Conservation (phyloP, 2,888 invertebrate genomes). For the Erpobdella octoculata region DNA sequence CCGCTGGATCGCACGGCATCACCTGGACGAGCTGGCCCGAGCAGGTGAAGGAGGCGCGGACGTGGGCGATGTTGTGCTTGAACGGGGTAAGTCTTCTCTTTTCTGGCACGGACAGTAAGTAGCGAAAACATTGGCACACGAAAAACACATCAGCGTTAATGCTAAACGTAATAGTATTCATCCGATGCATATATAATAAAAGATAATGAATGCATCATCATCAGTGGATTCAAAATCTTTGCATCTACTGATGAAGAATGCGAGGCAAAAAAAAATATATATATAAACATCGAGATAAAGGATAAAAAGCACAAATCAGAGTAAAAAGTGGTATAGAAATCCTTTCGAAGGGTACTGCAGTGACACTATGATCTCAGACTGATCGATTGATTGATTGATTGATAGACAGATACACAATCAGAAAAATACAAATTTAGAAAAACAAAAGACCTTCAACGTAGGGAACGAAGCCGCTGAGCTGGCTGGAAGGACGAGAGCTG, state of each 20-base stretch:
- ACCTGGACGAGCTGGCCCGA: constrained; percentile 67
- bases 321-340: too few species aligned
- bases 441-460: constrained; percentile 14
- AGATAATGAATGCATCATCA: background rate
- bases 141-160: too few species aligned
- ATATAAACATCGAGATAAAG: constrained; percentile 7
- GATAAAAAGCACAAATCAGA: constrained; percentile 32
- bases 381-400: too few species aligned
- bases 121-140: too few species aligned
- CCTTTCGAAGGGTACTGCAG: too few species aligned
- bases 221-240: background rate
- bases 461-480: constrained; percentile 28
- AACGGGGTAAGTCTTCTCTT: constrained; percentile 65
- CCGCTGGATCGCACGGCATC: constrained; percentile 69
- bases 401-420: too few species aligned
- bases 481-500: constrained; percentile 37
- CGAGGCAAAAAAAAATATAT: background rate
- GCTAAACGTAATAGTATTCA: background rate
- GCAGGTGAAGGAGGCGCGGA: constrained; percentile 52
- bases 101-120: background rate
- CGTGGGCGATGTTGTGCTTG: constrained; percentile 74
- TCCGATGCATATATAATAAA: background rate
- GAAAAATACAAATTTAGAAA: too few species aligned
- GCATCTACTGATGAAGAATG: background rate
- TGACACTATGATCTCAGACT: too few species aligned